Evolutionary conservation across 2,113 vertebrate genomes (phyloP), one percentile per base, ranked within the genome.

Genomic region (Eira barbara): DNA sequence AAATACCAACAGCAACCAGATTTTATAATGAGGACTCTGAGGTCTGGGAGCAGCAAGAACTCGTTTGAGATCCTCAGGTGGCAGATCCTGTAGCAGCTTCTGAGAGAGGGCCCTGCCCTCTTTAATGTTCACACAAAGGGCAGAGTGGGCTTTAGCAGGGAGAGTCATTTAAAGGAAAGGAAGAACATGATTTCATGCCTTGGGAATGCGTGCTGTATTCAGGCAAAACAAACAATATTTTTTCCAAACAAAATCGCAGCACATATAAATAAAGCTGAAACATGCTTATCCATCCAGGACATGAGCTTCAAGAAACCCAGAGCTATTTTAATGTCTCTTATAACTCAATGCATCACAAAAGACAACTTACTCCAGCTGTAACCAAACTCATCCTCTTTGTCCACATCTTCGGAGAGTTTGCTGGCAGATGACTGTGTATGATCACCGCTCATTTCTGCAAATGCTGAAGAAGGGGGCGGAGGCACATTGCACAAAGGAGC

Each of bases 331-430:
- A 79, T 11, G 79, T 4, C 4, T 47, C 79, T 3, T 63, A 69
- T 52, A 96, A 97, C 1, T 39, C 96, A 95, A 90, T 42, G 47
- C 45, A 83, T 74, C 45, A 92, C 12, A 85, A 71, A 47, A 34
- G 45, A 73, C 92, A 97, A 99, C 99, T 99, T 99, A 99, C 99
- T 99, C 99, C 99, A 99, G 98, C 98, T 99, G 98, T 99, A 99
- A 95, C 99, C 99, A 15, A 99, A 99, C 98, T 99, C 99, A 97
- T 99, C 99, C 96, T 99, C 99, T 47, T 97, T 98, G 69, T 98
- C 98, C 84, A 93, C 36, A 69, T 99, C 98, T 93, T 99, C 98
- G 97, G 69, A 91, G 61, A 86, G 39, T 94, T 89, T 98, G 92
- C 71, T 36, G 96, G 98, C 99, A 97, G 85, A 98, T 81, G 98